These are phyloP conservation scores for Arvicanthis niloticus DNA, from an alignment of 2,113 vertebrate species.

Conservation along the genomic window DNA sequence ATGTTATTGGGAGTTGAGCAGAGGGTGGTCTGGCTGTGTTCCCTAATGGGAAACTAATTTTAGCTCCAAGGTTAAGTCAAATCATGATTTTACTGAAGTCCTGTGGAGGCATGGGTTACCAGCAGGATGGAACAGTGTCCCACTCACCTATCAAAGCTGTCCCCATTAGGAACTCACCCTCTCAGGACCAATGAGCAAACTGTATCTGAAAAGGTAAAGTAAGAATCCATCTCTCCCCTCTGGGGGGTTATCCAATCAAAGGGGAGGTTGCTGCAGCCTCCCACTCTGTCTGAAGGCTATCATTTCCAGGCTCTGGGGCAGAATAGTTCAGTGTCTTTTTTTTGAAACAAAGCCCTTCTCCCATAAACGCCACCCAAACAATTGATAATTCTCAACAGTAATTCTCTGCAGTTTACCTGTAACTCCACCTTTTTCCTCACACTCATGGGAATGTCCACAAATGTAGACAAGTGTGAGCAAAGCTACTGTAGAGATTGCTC, in stretches of 20 bases:
- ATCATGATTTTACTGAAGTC: constrained; percentile 31
- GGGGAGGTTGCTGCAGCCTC: not conserved
- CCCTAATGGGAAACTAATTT: constrained; percentile 1
- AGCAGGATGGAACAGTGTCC: not conserved
- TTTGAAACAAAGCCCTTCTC: not conserved
- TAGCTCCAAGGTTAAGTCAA: constrained; percentile 21
- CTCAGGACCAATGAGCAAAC: not conserved
- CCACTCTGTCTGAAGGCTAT: not conserved
- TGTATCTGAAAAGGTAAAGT: not conserved
- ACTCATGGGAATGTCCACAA: not conserved
- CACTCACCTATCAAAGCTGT: not conserved
- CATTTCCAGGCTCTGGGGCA: not conserved
- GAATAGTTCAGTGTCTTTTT: not conserved
- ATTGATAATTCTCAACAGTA: not conserved
- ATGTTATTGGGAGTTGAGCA: not conserved
- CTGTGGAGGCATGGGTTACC: not conserved
- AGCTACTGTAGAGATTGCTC: not conserved
- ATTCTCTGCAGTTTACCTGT: not conserved
- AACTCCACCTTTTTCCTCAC: not conserved
- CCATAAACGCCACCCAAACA: not conserved
- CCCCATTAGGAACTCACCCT: not conserved
- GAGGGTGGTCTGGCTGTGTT: not conserved
- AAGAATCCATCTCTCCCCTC: not conserved
- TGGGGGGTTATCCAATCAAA: not conserved
- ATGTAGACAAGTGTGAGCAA: not conserved